A percentile compares a stretch with the other conserved stretches of the same genome.
Conservation (phyloP, 1,140 invertebrate genomes). For the Oryctes rhinoceros region DNA sequence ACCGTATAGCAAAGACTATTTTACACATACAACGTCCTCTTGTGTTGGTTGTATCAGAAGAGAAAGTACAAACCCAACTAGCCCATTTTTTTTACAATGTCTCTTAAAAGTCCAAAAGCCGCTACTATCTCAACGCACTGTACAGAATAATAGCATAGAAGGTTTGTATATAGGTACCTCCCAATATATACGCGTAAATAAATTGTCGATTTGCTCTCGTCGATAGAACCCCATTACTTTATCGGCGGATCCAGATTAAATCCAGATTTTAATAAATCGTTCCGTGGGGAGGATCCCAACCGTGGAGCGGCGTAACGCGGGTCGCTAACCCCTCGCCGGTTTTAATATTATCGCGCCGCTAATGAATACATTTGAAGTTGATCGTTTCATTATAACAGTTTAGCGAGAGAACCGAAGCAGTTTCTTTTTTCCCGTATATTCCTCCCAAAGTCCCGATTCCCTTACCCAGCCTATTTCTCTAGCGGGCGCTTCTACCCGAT, state of each 20-base stretch:
- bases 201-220: constrained; percentile 42
- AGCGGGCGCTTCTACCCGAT: constrained; percentile 16
- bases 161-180: not conserved
- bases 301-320: not conserved
- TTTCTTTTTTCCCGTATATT: not conserved
- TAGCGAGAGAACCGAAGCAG: constrained; percentile 18
- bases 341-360: constrained; percentile 39
- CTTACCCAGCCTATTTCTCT: constrained; percentile 3
- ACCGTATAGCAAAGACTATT: too few relatives aligned
- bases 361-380: constrained; percentile 40
- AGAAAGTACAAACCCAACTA: too few relatives aligned
- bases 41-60: too few relatives aligned
- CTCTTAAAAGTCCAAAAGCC: too few relatives aligned
- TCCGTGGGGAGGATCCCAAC: constrained; percentile 12
- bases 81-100: too few relatives aligned
- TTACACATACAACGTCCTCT: too few relatives aligned
- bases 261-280: constrained; percentile 42
- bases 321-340: constrained; percentile 26
- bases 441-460: not conserved
- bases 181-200: constrained; percentile 24
- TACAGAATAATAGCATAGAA: not conserved
- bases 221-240: constrained; percentile 46
- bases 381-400: constrained; percentile 35
- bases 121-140: constrained; percentile 5
- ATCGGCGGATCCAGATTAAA: constrained; percentile 42